Evolutionary conservation across 2,888 invertebrate genomes (phyloP).

Genomic region (Diogma glabrata): DNA sequence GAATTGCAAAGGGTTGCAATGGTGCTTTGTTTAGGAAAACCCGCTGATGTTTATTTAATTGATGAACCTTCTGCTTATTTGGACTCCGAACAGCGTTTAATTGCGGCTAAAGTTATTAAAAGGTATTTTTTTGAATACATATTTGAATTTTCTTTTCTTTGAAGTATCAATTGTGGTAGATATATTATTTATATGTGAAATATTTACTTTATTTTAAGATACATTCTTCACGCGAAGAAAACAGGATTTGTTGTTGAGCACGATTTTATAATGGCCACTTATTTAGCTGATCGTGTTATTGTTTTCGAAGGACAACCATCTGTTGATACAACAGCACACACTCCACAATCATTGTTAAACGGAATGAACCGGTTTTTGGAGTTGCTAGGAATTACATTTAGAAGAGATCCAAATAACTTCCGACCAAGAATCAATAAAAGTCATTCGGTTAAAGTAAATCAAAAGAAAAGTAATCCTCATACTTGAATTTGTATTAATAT

Average conservation of each 20-base stretch:
- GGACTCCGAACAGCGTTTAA: conserved; percentile 99
- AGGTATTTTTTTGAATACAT: conserved; percentile 42
- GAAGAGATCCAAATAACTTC: conserved; percentile 97
- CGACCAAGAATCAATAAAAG: conserved; percentile 96
- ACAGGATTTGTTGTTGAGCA: conserved; percentile 99
- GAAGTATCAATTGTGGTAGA: not conserved
- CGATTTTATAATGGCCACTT: conserved; percentile 99
- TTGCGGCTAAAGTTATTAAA: conserved; percentile 98
- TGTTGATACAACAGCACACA: conserved; percentile 74
- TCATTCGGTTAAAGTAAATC: conserved; percentile 69
- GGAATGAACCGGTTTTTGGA: conserved; percentile 98
- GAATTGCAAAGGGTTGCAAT: conserved; percentile 97
- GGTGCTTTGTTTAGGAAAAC: conserved; percentile 92
- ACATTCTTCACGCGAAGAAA: conserved; percentile 97
- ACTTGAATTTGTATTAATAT: conserved; percentile 28
- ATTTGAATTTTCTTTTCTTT: conserved; percentile 2
- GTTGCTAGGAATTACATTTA: conserved; percentile 91
- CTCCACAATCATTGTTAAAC: conserved; percentile 84
- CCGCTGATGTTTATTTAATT: conserved; percentile 96
- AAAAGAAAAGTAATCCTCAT: not conserved
- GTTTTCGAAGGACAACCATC: conserved; percentile 96
- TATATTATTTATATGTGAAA: not conserved
- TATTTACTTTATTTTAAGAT: conserved; percentile 41
- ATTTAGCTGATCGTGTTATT: conserved; percentile 94
- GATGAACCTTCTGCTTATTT: conserved; percentile 99